Conservation (phyloP, 2,888 invertebrate genomes). For the Lithophane socia region DNA sequence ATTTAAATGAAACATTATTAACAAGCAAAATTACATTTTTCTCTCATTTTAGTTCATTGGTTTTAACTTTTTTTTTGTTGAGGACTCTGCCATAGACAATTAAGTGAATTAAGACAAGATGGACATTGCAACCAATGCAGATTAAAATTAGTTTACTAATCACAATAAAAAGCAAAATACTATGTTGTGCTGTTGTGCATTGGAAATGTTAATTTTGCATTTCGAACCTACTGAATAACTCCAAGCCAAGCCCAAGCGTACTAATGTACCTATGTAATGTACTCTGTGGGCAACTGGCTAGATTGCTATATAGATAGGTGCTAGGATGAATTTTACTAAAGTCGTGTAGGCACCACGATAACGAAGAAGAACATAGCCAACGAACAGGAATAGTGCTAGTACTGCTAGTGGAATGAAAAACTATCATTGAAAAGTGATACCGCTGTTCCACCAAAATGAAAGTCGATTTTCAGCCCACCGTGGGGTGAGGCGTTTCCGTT, state of each 20-base stretch:
- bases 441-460: not conserved
- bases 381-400: not conserved
- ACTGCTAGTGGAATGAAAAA: not conserved
- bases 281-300: not conserved
- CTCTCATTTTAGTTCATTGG: conserved; percentile 68
- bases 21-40: conserved; percentile 71
- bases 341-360: too few species aligned
- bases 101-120: not conserved
- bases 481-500: not conserved
- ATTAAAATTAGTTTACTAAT: conserved; percentile 4
- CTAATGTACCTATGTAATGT: too few species aligned
- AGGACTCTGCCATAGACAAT: conserved; percentile 49
- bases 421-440: not conserved
- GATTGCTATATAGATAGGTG: not conserved
- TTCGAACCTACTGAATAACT: not conserved
- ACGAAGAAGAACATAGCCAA: not conserved
- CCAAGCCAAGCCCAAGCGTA: not conserved
- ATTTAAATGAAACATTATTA: conserved; percentile 68
- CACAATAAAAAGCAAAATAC: too few species aligned
- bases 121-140: conserved; percentile 24
- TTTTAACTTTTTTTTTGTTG: conserved; percentile 53
- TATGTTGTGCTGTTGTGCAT: not conserved
- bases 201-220: not conserved
- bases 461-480: too few species aligned
- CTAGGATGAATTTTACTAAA: not conserved